Base-by-base conservation (phyloP, 2,797 vertebrate species). In the Ctenosaura bakeri region DNA sequence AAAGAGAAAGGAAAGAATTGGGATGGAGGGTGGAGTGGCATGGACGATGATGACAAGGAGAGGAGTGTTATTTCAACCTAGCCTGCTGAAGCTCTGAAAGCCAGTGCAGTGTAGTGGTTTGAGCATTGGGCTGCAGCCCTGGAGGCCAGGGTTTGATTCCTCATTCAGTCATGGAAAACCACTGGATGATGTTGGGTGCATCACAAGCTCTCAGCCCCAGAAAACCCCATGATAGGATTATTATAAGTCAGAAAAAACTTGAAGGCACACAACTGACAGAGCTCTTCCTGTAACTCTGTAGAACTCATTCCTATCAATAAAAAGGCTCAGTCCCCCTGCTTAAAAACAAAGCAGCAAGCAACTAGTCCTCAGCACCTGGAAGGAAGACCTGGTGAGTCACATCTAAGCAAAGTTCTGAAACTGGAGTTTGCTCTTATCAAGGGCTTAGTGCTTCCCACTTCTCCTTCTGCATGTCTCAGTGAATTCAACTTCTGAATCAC, bases 1-100 rank as follows among this genome's bases (percentile, higher is more conserved):
- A 29, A 20, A 24, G 0, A 7, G 29, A 1, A 0, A 0, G 0
- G 22, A 8, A 12, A 14, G 1, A 4, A 2, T 2, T 18, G 9
- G 3, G 0, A 35, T 10, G 9, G 32, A 35, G 29, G 18, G 35
- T 42, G 16, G 2, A 24, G 8, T 3, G n/a, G 14, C 18, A 0
- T 8, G 24, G 73, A 42, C 90, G 5, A n/a, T 18, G n/a, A 13
- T 20, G 54, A n/a, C 18, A 35, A n/a, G 13, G 26, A n/a, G 29
- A 7, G 8, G 83, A 24, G 35, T 6, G 22, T 9, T 16, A 3
- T 42, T 50, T 32, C 42, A n/a, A 3, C 1, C 18, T 20, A 32
- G 8, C 35, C 35, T 46, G 14, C 9, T 76, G 4, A 22, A 64
- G 2, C 42, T 50, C 42, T 22, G 42, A 42, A 42, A 42, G 42